Base-by-base conservation (phyloP, 2,888 invertebrate genomes). In the Agelastica alni region DNA sequence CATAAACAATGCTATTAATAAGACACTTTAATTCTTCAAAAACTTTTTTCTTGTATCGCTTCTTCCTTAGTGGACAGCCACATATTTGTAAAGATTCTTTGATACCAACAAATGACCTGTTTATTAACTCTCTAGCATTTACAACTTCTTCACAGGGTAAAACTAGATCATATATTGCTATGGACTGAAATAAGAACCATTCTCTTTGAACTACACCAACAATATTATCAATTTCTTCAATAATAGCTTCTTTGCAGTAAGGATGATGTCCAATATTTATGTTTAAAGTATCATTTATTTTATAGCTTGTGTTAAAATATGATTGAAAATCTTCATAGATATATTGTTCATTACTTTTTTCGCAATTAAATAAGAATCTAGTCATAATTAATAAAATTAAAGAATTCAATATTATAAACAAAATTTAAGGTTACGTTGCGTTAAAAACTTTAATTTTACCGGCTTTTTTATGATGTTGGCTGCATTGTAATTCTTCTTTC, bases 121-220 rank as follows among this genome's bases (percentile, higher is more conserved):
- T 67, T 18, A 73, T 62, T 43, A 68, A 59, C 43, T 65, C 54
- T 52, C 71, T 59, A 20, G 63, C 47, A 16, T 58, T 46, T 10
- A 44, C 20, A 3, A 67, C 22, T 17, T 67, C 60, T 9, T 64
- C 58, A 30, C 54, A 55, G 4, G 59, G 36, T 26, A 59, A 31
- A 31, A 59, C 48, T 14, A 47, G 51, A 34, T 70, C 65, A 20
- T 62, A 59, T 17, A 73, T 56, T 14, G 71, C 59, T 9, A 68
- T 58, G 52, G 64, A 65, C 62, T 75, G 75, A 5, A 70, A 41
- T 37, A 62, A 60, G 53, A 54, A 64, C 71, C 74, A 74, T 53
- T 68, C 60, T 46, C 66, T 66, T 41, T 67, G 58, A 7, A 65
- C 51, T 41, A 63, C 48, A 9, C 61, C 34, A 5, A 63, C 49